Evolutionary conservation across 2,113 vertebrate genomes (phyloP), one percentile per base, ranked within the genome.

Genomic region (Percina caprodes): DNA sequence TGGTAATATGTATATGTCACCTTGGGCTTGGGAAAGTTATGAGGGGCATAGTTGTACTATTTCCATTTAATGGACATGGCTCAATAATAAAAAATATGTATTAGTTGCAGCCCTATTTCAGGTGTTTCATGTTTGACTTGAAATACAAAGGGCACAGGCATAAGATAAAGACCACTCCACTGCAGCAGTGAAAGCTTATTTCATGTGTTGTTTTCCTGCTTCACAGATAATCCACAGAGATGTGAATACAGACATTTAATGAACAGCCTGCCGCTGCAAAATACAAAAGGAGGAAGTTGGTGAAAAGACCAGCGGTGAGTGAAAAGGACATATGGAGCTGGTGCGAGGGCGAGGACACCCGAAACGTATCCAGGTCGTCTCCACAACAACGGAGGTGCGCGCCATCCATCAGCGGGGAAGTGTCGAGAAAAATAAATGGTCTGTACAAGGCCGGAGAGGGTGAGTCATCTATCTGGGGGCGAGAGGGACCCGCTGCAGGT

Each of bases 341-440:
- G n/a, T 21, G 77, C 73, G 77, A 85, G 69, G 58, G 24, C 48
- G 63, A 85, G 79, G 90, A 88, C 79, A 65, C 67, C 26, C 35
- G 69, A 79, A 80, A 83, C 73, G 5, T 70, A 92, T 85, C 86
- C 84, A 88, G 88, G 88, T 91, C 84, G 45, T 87, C 84, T 82
- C 86, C 87, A 88, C 72, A 80, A 83, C 77, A 59, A 86, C 85
- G 4, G 56, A 9, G 63, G 69, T 0, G 0, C 79, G 4, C 42
- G 56, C 87, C 18, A 88, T 92, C 79, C 82, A 85, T 92, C 89
- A 86, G 66, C 45, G 7, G 16, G 62, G 54, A 71, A 52, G 74
- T 42, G 82, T 78, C 21, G 33, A 23, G 81, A 33, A 72, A 87
- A 89, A 87, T 66, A 84, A 86, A 87, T 79, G 77, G 59, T 55